A percentile compares a stretch with the other conserved stretches of the same genome.
These are phyloP conservation scores for Liopterus haemorrhoidalis DNA, from an alignment of 2,888 invertebrate species.

Conservation along the genomic window DNA sequence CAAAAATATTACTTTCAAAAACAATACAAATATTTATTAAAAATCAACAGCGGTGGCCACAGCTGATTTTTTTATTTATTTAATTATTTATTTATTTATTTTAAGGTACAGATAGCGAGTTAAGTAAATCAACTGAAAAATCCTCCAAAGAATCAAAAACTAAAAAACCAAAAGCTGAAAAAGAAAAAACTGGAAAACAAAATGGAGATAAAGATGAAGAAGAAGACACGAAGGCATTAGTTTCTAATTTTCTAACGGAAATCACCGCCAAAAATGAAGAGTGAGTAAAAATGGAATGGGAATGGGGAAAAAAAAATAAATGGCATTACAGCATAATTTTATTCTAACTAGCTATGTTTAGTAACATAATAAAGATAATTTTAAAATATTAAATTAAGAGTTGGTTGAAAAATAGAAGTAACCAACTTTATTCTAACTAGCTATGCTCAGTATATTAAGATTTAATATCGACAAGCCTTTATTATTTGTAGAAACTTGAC, in stretches of 20 bases:
- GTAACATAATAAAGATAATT: too few relatives aligned
- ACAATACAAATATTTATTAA: not conserved
- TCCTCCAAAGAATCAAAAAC: slow-evolving; percentile 74
- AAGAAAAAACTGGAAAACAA: slow-evolving; percentile 47
- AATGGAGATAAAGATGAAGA: slow-evolving; percentile 51
- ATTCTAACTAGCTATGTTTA: too few relatives aligned
- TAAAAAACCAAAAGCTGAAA: slow-evolving; percentile 64
- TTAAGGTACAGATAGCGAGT: slow-evolving; percentile 68
- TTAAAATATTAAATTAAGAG: slow-evolving; percentile 2
- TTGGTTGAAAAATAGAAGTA: too few relatives aligned
- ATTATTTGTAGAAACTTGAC: too few relatives aligned
- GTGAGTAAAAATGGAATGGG: slow-evolving; percentile 42
- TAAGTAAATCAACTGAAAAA: slow-evolving; percentile 71
- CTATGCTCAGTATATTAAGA: too few relatives aligned
- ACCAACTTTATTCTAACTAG: too few relatives aligned
- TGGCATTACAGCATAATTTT: too few relatives aligned
- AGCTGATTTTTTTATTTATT: too few relatives aligned
- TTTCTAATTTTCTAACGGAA: slow-evolving; percentile 67
- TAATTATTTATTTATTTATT: slow-evolving; percentile 14
- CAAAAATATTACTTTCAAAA: too few relatives aligned
- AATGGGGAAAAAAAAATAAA: not conserved
- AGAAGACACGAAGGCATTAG: slow-evolving; percentile 62
- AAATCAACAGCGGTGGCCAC: not conserved
- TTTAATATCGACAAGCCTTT: too few relatives aligned
- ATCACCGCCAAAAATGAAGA: slow-evolving; percentile 67